These are phyloP conservation scores for Cerastis leucographa DNA, from an alignment of 2,888 invertebrate species.

Conservation along the genomic window DNA sequence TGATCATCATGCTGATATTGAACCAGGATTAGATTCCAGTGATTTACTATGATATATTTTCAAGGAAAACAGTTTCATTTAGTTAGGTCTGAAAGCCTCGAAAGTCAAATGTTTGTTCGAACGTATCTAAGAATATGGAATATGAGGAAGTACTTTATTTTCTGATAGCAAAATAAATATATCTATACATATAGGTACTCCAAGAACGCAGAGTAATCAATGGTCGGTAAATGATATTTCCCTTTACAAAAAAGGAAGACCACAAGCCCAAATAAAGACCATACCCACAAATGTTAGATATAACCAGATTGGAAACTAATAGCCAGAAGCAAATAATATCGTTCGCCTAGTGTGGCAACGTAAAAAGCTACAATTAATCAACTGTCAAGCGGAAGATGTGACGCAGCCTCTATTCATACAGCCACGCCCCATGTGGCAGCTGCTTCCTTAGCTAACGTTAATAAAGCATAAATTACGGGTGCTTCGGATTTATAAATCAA, in stretches of 20 bases:
- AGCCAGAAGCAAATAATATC: conserved; percentile 15
- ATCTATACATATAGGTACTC: too few species aligned
- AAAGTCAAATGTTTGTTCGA: not conserved
- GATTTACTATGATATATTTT: not conserved
- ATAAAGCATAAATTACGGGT: conserved; percentile 19
- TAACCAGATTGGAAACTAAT: conserved; percentile 10
- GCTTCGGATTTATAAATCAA: not conserved
- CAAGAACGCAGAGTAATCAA: not conserved
- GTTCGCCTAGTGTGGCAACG: conserved; percentile 5
- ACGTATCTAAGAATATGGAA: not conserved
- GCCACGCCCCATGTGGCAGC: conserved; percentile 50
- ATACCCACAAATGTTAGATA: not conserved
- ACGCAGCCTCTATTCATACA: conserved; percentile 20
- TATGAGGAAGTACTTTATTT: not conserved
- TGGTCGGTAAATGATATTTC: not conserved
- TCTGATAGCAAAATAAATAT: not conserved
- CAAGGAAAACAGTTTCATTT: not conserved
- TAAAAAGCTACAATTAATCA: conserved; percentile 43
- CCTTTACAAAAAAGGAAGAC: not conserved
- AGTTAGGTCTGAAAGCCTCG: too few species aligned
- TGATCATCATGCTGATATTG: not conserved
- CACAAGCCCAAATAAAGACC: not conserved
- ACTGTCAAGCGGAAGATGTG: conserved; percentile 27
- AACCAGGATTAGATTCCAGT: not conserved
- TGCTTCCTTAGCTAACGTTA: conserved; percentile 20